Percentiles rank a stretch among this genome's conserved stretches.
phyloP scores from a whole-genome alignment of 2,888 invertebrate species.

The Melanchra persicariae region DNA sequence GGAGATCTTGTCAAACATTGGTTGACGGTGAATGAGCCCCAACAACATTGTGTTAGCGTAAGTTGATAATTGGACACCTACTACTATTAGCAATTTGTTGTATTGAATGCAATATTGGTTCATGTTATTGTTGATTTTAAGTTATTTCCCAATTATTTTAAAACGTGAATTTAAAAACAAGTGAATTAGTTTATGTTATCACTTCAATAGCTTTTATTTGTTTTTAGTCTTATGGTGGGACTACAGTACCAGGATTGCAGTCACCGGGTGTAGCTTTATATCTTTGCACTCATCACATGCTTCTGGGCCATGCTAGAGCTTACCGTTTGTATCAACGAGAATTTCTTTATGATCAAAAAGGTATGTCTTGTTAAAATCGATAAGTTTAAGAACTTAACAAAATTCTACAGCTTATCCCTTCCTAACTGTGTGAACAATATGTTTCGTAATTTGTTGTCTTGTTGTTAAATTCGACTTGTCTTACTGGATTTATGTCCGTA shows the following conservation, averaged over 20 bases:
- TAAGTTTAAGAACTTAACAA: neutral
- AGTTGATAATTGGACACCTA: neutral
- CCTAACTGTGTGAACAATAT: no score
- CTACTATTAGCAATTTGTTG: neutral
- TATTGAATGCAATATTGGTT: neutral
- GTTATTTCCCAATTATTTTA: neutral
- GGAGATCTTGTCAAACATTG: slow-evolving; percentile 43
- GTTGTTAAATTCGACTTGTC: no score
- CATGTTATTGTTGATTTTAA: neutral
- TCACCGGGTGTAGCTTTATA: slow-evolving; percentile 15
- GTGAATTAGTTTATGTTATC: neutral
- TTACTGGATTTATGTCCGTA: neutral
- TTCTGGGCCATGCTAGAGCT: slow-evolving; percentile 35
- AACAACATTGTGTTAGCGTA: slow-evolving; percentile 18
- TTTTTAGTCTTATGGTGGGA: slow-evolving; percentile 13
- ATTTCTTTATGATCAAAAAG: slow-evolving; percentile 10
- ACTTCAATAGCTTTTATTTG: neutral
- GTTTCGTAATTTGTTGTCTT: no score
- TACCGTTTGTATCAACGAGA: slow-evolving; percentile 36
- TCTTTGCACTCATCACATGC: slow-evolving; percentile 30
- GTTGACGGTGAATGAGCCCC: slow-evolving; percentile 42
- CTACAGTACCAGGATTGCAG: neutral
- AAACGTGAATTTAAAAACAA: neutral
- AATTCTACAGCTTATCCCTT: no score
- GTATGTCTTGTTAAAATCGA: neutral